Percentiles rank a stretch among this genome's conserved stretches.
Evolutionary conservation across 1,140 invertebrate genomes (phyloP).

Genomic region (Olivierus martensii): DNA sequence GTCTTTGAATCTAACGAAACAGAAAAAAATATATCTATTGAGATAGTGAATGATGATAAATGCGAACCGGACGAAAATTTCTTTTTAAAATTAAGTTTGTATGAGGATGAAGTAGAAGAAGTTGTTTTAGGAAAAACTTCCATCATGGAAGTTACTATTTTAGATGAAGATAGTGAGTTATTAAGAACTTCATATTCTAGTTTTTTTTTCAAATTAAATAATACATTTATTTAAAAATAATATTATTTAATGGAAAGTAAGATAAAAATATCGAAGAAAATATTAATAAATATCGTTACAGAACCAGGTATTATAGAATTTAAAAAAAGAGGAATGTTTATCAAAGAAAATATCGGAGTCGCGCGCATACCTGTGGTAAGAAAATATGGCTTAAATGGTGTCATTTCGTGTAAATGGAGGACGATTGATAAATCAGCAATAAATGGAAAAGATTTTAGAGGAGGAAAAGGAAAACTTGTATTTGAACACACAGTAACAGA

Average conservation of each 20-base stretch:
- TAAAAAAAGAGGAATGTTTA: constrained; percentile 41
- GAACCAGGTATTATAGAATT: constrained; percentile 47
- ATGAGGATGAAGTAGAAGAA: constrained; percentile 25
- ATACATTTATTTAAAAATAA: not conserved
- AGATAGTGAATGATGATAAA: constrained; percentile 48
- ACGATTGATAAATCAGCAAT: constrained; percentile 45
- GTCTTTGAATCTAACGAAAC: constrained; percentile 40
- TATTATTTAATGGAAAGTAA: too few species aligned
- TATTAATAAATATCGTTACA: constrained; percentile 21
- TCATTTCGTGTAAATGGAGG: constrained; percentile 39
- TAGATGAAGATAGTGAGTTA: constrained; percentile 45
- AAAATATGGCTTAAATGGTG: constrained; percentile 41
- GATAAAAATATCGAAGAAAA: too few species aligned
- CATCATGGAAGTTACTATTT: constrained; percentile 46
- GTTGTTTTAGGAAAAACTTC: constrained; percentile 34
- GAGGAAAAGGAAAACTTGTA: constrained; percentile 32
- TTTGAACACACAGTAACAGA: constrained; percentile 43
- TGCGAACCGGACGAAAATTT: constrained; percentile 51
- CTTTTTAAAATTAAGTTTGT: constrained; percentile 39
- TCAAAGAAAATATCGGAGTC: constrained; percentile 44
- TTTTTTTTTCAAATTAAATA: not conserved
- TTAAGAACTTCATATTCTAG: too few species aligned
- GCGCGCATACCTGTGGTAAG: constrained; percentile 39
- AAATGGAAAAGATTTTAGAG: constrained; percentile 39
- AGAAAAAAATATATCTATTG: constrained; percentile 38